These are phyloP conservation scores for Stenodera caucasica DNA, from an alignment of 2,888 invertebrate genomes.

Conservation along the genomic window DNA sequence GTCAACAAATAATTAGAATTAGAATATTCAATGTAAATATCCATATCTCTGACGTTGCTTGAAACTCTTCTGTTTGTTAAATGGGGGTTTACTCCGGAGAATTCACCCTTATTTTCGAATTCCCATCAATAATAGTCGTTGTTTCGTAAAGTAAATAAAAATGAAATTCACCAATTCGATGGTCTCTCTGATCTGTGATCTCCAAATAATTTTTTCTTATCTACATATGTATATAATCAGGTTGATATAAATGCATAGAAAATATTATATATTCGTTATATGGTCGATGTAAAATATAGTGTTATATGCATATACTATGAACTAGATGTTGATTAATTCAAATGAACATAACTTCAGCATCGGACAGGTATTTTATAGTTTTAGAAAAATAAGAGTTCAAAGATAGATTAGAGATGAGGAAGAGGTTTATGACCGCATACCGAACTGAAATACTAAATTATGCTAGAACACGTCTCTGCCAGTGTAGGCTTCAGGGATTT, in stretches of 20 bases:
- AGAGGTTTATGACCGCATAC: neutral
- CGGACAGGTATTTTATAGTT: neutral
- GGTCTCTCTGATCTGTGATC: neutral
- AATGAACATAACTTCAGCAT: neutral
- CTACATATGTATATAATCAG: constrained; percentile 19
- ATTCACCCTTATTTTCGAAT: neutral
- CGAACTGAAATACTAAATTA: neutral
- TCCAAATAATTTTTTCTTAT: neutral
- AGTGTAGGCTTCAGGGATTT: neutral
- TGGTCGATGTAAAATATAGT: neutral
- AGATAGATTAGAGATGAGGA: neutral
- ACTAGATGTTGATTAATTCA: constrained; percentile 1
- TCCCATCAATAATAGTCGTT: neutral
- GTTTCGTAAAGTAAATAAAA: too few species aligned
- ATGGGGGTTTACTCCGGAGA: too few species aligned
- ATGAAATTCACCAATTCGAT: too few species aligned
- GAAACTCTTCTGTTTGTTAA: neutral
- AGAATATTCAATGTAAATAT: neutral
- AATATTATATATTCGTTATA: constrained; percentile 15
- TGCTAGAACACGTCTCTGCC: neutral
- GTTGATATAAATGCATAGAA: constrained; percentile 27
- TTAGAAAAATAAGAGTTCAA: neutral
- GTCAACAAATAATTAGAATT: constrained; percentile 1
- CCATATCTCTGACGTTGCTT: neutral
- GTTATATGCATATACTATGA: neutral